Conservation (phyloP, 2,797 vertebrate species). For the Malurus splendens region DNA sequence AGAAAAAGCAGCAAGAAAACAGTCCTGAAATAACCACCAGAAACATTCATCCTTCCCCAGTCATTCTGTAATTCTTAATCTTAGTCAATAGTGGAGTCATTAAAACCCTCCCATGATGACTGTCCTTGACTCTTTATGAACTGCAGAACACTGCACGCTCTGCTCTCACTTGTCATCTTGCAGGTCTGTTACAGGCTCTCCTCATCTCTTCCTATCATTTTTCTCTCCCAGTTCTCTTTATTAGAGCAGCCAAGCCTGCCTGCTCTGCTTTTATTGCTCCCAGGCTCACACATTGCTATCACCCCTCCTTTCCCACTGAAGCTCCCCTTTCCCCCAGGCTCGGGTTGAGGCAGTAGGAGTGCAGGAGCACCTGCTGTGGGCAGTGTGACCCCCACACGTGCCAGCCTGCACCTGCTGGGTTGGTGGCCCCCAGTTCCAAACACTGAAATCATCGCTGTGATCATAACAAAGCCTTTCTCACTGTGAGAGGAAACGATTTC, state of each 20-base stretch:
- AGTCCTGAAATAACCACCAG: neutral
- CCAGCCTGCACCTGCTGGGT: neutral
- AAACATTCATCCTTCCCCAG: neutral
- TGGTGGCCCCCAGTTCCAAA: neutral
- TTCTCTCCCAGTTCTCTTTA: neutral
- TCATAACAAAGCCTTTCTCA: neutral
- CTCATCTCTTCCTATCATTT: neutral
- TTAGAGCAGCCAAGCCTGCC: neutral
- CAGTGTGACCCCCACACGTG: fast-evolving
- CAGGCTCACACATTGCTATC: neutral
- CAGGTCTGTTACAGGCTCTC: neutral
- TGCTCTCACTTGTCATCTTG: neutral
- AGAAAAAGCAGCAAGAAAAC: constrained; percentile 7
- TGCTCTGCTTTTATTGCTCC: neutral
- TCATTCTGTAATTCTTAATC: neutral
- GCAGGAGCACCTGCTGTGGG: neutral
- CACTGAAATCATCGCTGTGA: neutral
- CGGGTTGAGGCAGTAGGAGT: neutral
- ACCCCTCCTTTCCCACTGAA: neutral
- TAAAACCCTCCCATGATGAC: neutral
- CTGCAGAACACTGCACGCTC: neutral
- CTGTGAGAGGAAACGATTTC: neutral
- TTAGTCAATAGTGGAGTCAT: neutral
- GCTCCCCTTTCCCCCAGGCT: neutral
- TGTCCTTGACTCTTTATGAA: neutral